phyloP scores from a whole-genome alignment of 2,113 vertebrate species.

The Rhadina sibilatrix region DNA sequence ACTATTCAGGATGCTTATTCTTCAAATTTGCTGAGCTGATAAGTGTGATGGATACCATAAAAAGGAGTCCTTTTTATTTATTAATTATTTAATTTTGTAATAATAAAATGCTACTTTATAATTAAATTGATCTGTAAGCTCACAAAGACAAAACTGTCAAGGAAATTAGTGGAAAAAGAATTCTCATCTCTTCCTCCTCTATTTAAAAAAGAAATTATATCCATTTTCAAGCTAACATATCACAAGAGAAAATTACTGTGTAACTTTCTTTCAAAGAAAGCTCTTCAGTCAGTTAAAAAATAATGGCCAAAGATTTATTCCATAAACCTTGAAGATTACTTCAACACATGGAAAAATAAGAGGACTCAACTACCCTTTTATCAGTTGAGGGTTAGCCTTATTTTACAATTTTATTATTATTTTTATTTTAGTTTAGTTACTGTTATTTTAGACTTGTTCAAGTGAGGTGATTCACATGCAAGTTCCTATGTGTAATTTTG shows the following conservation, averaged over 20 bases:
- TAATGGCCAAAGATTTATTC: not conserved
- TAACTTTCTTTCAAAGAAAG: not conserved
- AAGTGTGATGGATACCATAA: not conserved
- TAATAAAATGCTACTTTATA: not conserved
- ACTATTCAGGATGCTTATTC: conserved; percentile 15
- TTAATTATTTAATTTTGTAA: conserved; percentile 20
- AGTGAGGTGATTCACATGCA: not conserved
- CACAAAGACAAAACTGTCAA: not conserved
- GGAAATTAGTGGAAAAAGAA: not conserved
- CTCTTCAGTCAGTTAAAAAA: not conserved
- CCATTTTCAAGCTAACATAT: not conserved
- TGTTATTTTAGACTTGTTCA: not conserved
- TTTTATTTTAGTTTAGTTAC: too few species aligned
- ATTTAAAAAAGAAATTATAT: not conserved
- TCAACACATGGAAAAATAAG: not conserved
- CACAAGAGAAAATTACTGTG: not conserved
- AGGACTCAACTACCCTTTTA: not conserved
- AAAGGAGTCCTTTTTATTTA: not conserved
- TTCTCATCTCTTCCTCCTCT: not conserved
- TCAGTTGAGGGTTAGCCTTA: not conserved
- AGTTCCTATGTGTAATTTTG: not conserved
- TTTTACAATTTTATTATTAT: not conserved
- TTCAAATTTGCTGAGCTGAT: not conserved
- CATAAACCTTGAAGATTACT: not conserved
- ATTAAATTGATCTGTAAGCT: not conserved